Conservation (phyloP, 2,888 invertebrate species). For the Melinaea marsaeus region DNA sequence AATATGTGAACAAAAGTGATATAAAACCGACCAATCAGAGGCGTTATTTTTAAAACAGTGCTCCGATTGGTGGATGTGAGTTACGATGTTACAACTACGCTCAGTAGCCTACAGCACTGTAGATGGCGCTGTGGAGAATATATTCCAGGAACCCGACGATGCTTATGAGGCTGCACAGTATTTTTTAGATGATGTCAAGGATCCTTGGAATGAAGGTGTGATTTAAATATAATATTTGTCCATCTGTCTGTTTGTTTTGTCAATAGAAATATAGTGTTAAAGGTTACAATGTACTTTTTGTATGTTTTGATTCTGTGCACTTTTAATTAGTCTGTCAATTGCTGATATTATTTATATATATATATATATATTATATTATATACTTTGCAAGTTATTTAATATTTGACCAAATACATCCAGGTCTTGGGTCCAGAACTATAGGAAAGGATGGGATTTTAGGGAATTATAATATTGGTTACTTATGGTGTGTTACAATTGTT, state of each 20-base stretch:
- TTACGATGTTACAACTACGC: constrained; percentile 43
- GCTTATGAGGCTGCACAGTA: constrained; percentile 84
- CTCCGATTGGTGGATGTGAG: constrained; percentile 12
- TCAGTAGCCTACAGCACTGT: constrained; percentile 36
- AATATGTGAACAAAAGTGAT: too few species aligned
- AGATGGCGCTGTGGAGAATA: constrained; percentile 13
- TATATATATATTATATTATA: too few species aligned
- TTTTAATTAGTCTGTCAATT: too few species aligned
- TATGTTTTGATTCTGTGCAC: too few species aligned
- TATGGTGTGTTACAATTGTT: neutral
- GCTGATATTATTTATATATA: too few species aligned
- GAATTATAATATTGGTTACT: too few species aligned
- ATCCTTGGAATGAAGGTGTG: constrained; percentile 65
- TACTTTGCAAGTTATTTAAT: too few species aligned
- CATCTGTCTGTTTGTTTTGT: neutral
- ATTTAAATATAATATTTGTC: neutral
- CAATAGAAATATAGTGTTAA: constrained; percentile 1
- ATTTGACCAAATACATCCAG: too few species aligned
- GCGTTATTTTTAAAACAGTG: neutral
- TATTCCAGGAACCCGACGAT: constrained; percentile 63
- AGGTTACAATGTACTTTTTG: neutral
- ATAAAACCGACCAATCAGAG: too few species aligned
- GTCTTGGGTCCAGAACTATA: too few species aligned
- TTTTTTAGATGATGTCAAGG: constrained; percentile 82
- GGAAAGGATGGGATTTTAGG: too few species aligned